Conservation (phyloP, 2,888 invertebrate genomes). For the Plebejus anna region DNA sequence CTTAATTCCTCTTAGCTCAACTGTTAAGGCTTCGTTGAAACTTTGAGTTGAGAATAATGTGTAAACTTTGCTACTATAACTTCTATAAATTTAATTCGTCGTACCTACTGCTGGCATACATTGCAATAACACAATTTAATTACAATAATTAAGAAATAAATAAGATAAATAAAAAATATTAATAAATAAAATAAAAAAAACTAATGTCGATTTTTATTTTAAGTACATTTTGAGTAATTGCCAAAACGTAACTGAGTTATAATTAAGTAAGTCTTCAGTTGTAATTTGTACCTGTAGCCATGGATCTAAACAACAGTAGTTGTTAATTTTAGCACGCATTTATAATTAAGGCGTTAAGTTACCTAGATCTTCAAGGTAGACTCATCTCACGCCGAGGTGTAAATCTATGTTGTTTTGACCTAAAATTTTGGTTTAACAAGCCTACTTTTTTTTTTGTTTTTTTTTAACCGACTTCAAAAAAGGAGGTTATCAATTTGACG, state of each 20-base stretch:
- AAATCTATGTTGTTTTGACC: slow-evolving; percentile 21
- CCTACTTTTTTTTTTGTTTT: not conserved
- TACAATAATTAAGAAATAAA: too few species aligned
- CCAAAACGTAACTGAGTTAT: not conserved
- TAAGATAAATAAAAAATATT: too few species aligned
- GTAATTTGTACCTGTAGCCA: not conserved
- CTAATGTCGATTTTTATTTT: not conserved
- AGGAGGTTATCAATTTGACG: too few species aligned
- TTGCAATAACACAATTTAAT: too few species aligned
- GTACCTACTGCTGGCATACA: too few species aligned
- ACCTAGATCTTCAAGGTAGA: slow-evolving; percentile 39
- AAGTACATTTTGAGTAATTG: not conserved
- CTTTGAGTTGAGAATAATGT: not conserved
- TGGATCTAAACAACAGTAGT: not conserved
- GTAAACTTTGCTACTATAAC: not conserved
- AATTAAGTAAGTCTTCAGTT: not conserved
- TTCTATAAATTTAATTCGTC: not conserved
- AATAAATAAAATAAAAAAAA: too few species aligned
- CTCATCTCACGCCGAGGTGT: slow-evolving; percentile 12
- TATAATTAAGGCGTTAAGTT: slow-evolving; percentile 35
- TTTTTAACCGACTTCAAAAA: too few species aligned
- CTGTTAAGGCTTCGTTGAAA: not conserved
- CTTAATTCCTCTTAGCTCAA: not conserved
- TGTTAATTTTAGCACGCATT: slow-evolving; percentile 24
- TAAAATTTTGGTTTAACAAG: slow-evolving; percentile 1